Evolutionary conservation across 2,113 vertebrate species (phyloP).

Genomic region (Dipodomys spectabilis): DNA sequence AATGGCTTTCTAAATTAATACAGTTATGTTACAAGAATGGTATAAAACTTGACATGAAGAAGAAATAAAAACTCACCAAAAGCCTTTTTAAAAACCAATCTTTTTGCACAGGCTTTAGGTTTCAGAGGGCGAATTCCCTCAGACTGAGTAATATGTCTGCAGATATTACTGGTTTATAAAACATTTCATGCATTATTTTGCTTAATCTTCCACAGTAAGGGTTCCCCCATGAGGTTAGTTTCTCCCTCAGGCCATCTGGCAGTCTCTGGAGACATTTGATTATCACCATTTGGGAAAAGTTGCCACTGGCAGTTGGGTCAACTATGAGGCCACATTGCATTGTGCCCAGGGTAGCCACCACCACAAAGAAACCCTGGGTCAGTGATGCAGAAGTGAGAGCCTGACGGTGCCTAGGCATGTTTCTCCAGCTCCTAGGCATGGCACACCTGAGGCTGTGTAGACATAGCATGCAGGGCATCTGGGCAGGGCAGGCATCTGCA

Average conservation of each 20-base stretch:
- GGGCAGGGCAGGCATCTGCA: too few relatives aligned
- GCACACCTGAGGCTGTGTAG: not conserved
- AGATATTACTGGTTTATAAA: slow-evolving; percentile 40
- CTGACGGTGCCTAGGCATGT: too few relatives aligned
- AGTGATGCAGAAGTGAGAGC: too few relatives aligned
- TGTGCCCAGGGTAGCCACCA: not conserved
- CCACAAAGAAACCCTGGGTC: not conserved
- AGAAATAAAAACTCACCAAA: slow-evolving; percentile 53
- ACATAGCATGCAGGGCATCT: too few relatives aligned
- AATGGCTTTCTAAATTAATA: slow-evolving; percentile 47
- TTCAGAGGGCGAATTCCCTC: not conserved
- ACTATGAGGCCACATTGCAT: not conserved
- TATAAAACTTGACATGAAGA: slow-evolving; percentile 22
- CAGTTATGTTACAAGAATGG: slow-evolving; percentile 32
- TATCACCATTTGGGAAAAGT: not conserved
- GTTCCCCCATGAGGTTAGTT: not conserved
- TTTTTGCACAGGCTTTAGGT: not conserved
- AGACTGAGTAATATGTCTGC: not conserved
- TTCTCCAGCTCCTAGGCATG: not conserved
- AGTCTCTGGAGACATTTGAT: not conserved
- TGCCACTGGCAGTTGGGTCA: too few relatives aligned
- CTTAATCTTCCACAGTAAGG: not conserved
- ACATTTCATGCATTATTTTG: not conserved
- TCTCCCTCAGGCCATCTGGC: not conserved
- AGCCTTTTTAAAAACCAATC: not conserved